phyloP scores from a whole-genome alignment of 2,797 vertebrate species.

The Meda fulgida region DNA sequence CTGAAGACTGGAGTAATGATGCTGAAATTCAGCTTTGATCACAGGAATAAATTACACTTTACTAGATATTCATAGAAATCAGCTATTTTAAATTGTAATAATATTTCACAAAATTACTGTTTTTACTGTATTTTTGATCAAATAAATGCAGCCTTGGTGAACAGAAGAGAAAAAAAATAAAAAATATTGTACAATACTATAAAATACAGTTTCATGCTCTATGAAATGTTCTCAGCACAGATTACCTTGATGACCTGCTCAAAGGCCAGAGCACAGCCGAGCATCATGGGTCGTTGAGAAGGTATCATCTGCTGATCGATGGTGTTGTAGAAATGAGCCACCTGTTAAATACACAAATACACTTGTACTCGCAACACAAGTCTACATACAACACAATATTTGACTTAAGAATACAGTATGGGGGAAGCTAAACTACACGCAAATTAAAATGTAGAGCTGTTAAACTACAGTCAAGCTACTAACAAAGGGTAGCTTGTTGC shows the following conservation, averaged over 20 bases:
- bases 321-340: constrained; percentile 98
- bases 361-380: not conserved
- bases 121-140: not conserved
- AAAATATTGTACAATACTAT: not conserved
- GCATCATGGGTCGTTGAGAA: constrained; percentile 97
- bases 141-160: not conserved
- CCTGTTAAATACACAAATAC: constrained; percentile 75
- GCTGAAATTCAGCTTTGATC: not conserved
- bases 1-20: not conserved
- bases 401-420: not conserved
- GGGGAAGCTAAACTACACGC: not conserved
- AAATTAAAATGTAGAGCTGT: not conserved
- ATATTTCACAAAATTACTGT: not conserved
- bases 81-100: not conserved
- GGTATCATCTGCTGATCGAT: constrained; percentile 98
- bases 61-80: not conserved
- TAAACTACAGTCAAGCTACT: not conserved
- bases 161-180: not conserved
- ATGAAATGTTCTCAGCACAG: not conserved
- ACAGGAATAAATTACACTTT: not conserved
- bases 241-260: constrained; percentile 97
- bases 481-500: not conserved
- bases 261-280: constrained; percentile 92
- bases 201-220: constrained; percentile 1
- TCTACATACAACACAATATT: not conserved